A percentile compares a stretch with the other conserved stretches of the same genome.
phyloP scores from a whole-genome alignment of 2,888 invertebrate species.

The Zele albiditarsus region DNA sequence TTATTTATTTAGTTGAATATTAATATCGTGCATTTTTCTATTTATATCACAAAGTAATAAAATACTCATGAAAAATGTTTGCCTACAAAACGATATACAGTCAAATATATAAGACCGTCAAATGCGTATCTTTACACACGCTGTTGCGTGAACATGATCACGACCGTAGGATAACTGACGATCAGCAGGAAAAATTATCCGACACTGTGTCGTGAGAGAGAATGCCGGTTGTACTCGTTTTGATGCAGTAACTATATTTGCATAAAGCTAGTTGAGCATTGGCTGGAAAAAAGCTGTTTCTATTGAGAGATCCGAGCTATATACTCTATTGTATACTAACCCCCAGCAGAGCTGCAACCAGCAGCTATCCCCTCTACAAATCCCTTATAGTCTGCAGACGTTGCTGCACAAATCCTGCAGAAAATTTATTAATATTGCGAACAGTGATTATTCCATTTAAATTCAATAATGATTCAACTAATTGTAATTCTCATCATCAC shows the following conservation, averaged over 20 bases:
- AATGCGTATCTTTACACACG: not conserved
- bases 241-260: conserved; percentile 61
- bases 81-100: too few relatives aligned
- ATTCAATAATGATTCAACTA: not conserved
- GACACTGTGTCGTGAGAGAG: conserved; percentile 30
- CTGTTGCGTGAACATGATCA: conserved; percentile 46
- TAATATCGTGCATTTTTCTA: not conserved
- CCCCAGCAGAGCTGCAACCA: conserved; percentile 67
- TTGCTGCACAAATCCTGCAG: conserved; percentile 56
- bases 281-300: conserved; percentile 55
- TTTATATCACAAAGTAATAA: not conserved
- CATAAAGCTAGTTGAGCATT: conserved; percentile 68
- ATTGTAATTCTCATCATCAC: too few relatives aligned
- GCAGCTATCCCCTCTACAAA: conserved; percentile 54
- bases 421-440: conserved; percentile 26
- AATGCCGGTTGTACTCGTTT: conserved; percentile 58
- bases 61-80: too few relatives aligned
- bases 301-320: conserved; percentile 54
- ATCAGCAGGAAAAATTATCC: conserved; percentile 48
- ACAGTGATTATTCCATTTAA: not conserved
- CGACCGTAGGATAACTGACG: conserved; percentile 60
- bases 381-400: conserved; percentile 50
- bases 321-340: conserved; percentile 63
- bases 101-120: too few relatives aligned
- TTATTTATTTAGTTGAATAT: not conserved